Base-by-base conservation (phyloP, 2,113 vertebrate genomes). In the Sylvietta virens region DNA sequence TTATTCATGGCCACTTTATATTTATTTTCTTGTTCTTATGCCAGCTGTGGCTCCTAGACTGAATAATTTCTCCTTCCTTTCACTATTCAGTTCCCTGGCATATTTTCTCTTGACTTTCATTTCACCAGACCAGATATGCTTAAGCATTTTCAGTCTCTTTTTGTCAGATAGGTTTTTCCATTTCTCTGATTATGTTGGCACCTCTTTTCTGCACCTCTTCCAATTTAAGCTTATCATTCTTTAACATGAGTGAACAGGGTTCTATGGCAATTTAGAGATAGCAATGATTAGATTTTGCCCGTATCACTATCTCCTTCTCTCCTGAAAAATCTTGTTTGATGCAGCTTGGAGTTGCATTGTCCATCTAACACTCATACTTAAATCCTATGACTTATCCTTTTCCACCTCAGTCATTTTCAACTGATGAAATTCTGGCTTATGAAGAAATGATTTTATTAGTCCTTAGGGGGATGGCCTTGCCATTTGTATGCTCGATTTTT, bases 81-180 rank as follows among this genome's bases (percentile, higher is more conserved):
- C 30, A 18, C 64, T 90, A 6, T 86, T 86, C 42, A 86, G 30
- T 88, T 94, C 13, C 30, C 60, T 88, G 86, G 51, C 72, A 58
- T 81, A 56, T 93, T 95, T 95, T 81, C 51, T 73, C 31, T 71
- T n/a, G 16, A 56, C 60, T 94, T 94, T 54, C 30, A 44, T 88
- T 93, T 96, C 60, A 86, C 27, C 60, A 78, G 76, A 56, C 50
- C 60, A 81, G 71, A 83, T 88, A 57, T 47, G 39, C 80, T 92
- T 93, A 83, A 88, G 60, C 47, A 54, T 76, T 93, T 93, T 82
- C 70, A 76, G 74, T 58, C 54, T 81, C 47, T 77, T 86, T 93
- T 93, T 94, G 79, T 93, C 88, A 90, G 67, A 86, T 57, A 88
- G 61, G 80, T 90, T 94, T 94, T 95, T 95, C 86, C 54, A 73